A percentile compares a stretch with the other conserved stretches of the same genome.
Conservation (phyloP, 2,113 vertebrate species). For the Salminus brasiliensis region DNA sequence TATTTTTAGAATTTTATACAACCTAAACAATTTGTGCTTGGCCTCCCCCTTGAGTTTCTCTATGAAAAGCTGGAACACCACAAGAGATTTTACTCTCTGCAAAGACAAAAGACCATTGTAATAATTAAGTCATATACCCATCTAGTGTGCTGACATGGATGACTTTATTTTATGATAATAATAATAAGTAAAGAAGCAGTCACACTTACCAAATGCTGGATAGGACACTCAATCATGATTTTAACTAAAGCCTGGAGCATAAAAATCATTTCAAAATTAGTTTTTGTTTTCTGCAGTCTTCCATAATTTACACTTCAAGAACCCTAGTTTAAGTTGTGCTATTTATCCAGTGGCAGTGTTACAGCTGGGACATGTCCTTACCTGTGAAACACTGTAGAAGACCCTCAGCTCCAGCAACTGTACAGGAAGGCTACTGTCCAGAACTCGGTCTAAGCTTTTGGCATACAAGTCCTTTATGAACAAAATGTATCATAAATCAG, state of each 20-base stretch:
- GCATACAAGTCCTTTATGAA: slow-evolving; percentile 81
- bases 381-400: slow-evolving; percentile 82
- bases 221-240: slow-evolving; percentile 87
- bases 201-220: slow-evolving; percentile 85
- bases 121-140: not conserved
- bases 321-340: no score
- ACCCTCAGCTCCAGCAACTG: slow-evolving; percentile 83
- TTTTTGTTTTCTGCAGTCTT: no score
- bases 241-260: slow-evolving; percentile 81
- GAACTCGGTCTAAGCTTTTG: slow-evolving; percentile 81
- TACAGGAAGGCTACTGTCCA: slow-evolving; percentile 80
- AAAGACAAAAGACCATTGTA: slow-evolving; percentile 47
- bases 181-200: no score
- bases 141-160: not conserved
- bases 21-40: slow-evolving; percentile 93
- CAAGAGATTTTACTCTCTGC: slow-evolving; percentile 85
- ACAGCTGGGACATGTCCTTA: slow-evolving; percentile 58
- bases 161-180: not conserved
- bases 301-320: no score
- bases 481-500: slow-evolving; percentile 12
- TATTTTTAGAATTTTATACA: slow-evolving; percentile 54
- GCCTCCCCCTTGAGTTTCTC: slow-evolving; percentile 86
- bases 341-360: not conserved
- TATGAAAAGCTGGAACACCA: slow-evolving; percentile 87
- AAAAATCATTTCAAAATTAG: not conserved